Base-by-base conservation (phyloP, 37 sponge, comb jelly and placozoan species). In the Bolinopsis microptera region DNA sequence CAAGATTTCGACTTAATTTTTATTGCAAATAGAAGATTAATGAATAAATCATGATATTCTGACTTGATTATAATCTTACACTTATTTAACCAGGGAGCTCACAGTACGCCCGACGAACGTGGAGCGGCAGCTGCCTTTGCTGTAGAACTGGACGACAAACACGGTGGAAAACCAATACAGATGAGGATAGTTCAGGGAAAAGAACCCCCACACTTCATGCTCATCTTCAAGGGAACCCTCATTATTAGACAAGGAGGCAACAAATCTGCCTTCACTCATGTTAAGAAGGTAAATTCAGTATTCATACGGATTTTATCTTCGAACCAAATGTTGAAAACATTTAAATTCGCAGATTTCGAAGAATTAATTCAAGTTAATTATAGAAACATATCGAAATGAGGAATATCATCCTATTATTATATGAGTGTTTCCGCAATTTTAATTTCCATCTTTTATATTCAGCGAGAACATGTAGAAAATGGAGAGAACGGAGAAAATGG, bases 131-230 rank as follows among this genome's bases (percentile, higher is more conserved):
- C 98, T 13, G 92, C 96, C 1, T 96, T 96, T 41, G 96, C 98
- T 24, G 95, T 95, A 21, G 93, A 93, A 0, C 94, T 98, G 68
- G 97, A 96, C 76, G 97, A 98, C 94, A 95, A 96, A 69, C 94
- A 95, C 83, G 95, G 95, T 18, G 98, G 98, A 21, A 94, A 94
- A 33, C 96, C 98, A 0, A 97, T 98, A n/a, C 96, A 96, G 88
- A 61, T 83, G 76, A 5, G 76, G 25, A 80, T 68, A 80, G 94
- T 94, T 3, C 76, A 92, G 67, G 77, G 77, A 3, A 92, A 92
- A 35, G 94, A 97, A 68, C 97, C 97, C 21, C 96, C 95, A n/a
- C 98, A 98, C 69, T 96, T 98, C 93, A 92, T 96, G 38, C 83
- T 94, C 37, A 68, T 98, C 69, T 98, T 98, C 95, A 94, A 95